These are phyloP conservation scores for Crepidodera aurea DNA, from an alignment of 2,888 invertebrate species.

Conservation along the genomic window DNA sequence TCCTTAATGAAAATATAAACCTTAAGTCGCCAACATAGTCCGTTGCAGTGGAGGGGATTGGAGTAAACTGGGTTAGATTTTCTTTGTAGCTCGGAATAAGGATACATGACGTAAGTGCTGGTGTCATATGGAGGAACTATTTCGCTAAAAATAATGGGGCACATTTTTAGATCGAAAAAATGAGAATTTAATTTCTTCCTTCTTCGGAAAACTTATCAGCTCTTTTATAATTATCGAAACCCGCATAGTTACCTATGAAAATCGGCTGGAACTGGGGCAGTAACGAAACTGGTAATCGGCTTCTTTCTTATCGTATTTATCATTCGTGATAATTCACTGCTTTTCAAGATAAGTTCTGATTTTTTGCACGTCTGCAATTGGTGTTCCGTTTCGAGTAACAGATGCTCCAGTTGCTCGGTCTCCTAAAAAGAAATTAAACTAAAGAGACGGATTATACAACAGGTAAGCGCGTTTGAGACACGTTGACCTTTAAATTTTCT, in stretches of 20 bases:
- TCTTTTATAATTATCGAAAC: no score
- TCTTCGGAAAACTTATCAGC: no score
- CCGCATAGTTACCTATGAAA: constrained; percentile 88
- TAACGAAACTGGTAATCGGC: constrained; percentile 88
- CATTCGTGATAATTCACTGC: constrained; percentile 79
- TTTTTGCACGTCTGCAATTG: constrained; percentile 81
- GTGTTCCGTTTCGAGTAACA: constrained; percentile 84
- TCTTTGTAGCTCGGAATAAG: constrained; percentile 84
- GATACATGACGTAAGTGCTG: constrained; percentile 86
- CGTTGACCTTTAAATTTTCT: no score
- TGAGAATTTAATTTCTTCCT: no score
- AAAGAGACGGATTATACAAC: background rate
- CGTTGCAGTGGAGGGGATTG: constrained; percentile 85
- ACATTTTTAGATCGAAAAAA: no score
- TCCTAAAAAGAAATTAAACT: constrained; percentile 63
- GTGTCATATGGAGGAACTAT: constrained; percentile 92
- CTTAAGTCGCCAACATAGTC: constrained; percentile 91
- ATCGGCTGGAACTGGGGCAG: constrained; percentile 89
- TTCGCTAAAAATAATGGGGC: constrained; percentile 72
- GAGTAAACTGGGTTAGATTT: constrained; percentile 94
- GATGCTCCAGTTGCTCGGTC: constrained; percentile 86
- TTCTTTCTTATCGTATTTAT: constrained; percentile 87
- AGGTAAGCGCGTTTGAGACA: no score
- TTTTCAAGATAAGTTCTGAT: constrained; percentile 84
- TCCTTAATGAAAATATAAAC: constrained; percentile 69